phyloP scores from a whole-genome alignment of 2,797 vertebrate species.

The Cyclopterus lumpus region DNA sequence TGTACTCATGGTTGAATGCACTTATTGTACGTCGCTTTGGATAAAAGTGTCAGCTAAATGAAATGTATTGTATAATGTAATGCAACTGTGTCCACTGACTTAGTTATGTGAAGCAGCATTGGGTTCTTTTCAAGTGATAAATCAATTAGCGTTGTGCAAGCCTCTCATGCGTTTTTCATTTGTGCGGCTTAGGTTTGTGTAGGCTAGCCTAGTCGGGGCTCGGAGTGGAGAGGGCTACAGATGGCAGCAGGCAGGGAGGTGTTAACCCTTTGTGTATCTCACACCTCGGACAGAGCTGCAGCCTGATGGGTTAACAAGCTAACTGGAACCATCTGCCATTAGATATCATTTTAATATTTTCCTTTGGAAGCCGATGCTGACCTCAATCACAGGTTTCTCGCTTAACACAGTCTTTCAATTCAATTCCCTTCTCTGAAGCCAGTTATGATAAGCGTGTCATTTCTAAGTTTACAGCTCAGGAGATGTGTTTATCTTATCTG shows the following conservation, averaged over 20 bases:
- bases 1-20: too few relatives aligned
- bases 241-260: constrained; percentile 68
- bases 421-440: background rate
- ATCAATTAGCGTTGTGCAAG: constrained; percentile 61
- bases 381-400: constrained; percentile 3
- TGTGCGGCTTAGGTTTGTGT: constrained; percentile 42
- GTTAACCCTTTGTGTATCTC: constrained; percentile 72
- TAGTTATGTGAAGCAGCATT: constrained; percentile 50
- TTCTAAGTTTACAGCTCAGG: constrained; percentile 3
- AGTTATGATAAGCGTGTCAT: background rate
- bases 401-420: background rate
- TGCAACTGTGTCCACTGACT: constrained; percentile 38
- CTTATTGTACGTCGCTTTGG: too few relatives aligned
- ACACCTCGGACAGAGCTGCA: constrained; percentile 58
- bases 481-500: background rate
- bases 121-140: constrained; percentile 56
- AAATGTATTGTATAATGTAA: background rate
- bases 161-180: constrained; percentile 56
- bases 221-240: constrained; percentile 57
- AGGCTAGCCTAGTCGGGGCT: constrained; percentile 44
- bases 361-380: constrained; percentile 32
- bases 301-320: constrained; percentile 55
- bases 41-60: too few relatives aligned
- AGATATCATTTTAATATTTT: constrained; percentile 38
- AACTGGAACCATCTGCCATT: constrained; percentile 62